A percentile compares a stretch with the other conserved stretches of the same genome.
Conservation (phyloP, 2,113 vertebrate species). For the Vimba vimba region DNA sequence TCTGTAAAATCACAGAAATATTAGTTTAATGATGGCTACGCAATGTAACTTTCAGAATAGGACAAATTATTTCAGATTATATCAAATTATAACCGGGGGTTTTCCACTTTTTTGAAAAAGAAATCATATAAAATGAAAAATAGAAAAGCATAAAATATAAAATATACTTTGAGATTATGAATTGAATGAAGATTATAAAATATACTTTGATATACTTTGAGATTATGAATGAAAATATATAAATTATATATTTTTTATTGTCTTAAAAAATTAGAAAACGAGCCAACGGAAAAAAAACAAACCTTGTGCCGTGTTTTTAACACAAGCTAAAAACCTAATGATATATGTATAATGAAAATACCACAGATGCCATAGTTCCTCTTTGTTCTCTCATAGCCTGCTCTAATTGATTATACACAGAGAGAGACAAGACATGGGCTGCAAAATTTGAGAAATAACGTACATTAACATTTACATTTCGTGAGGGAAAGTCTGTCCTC, state of each 20-base stretch:
- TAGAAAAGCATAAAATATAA: background rate
- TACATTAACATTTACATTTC: constrained; percentile 56
- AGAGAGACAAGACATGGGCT: constrained; percentile 24
- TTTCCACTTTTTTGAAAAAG: background rate
- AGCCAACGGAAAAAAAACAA: background rate
- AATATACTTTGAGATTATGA: background rate
- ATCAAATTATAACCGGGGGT: background rate
- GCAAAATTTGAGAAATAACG: constrained; percentile 39
- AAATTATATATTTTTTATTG: background rate
- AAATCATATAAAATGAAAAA: background rate
- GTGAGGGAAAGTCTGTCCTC: constrained; percentile 49
- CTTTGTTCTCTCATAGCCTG: constrained; percentile 38
- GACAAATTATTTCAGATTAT: background rate
- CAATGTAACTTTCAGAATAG: background rate
- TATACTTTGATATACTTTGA: no score
- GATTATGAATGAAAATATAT: background rate
- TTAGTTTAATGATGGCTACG: background rate
- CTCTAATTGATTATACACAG: constrained; percentile 48
- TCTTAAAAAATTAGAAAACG: background rate
- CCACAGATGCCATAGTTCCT: constrained; percentile 23
- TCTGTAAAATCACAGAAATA: constrained; percentile 69
- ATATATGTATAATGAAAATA: constrained; percentile 38
- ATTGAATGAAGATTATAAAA: no score
- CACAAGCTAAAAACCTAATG: constrained; percentile 17
- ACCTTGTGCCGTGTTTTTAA: constrained; percentile 1